A percentile compares a stretch with the other conserved stretches of the same genome.
Conservation (phyloP, 2,113 vertebrate species). For the Poecilia latipinna region DNA sequence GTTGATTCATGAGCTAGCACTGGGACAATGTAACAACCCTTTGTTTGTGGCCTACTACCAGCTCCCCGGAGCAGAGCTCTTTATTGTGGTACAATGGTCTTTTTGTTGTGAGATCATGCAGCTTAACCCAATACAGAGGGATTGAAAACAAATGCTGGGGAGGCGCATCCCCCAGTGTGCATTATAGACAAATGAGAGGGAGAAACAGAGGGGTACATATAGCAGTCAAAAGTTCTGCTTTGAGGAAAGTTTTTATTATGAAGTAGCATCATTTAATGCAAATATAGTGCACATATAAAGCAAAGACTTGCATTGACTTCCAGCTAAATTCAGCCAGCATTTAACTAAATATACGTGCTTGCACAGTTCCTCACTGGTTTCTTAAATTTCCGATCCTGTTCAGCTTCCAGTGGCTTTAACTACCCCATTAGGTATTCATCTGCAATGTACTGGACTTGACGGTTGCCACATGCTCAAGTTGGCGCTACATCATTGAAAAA, state of each 20-base stretch:
- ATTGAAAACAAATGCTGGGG: conserved; percentile 68
- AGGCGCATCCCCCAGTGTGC: conserved; percentile 34
- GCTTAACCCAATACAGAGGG: conserved; percentile 60
- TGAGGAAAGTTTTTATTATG: conserved; percentile 9
- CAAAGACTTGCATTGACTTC: neutral
- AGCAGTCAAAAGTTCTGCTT: conserved; percentile 1
- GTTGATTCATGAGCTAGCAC: conserved; percentile 61
- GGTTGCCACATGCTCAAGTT: conserved; percentile 20
- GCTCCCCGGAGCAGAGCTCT: conserved; percentile 66
- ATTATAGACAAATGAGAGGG: conserved; percentile 8
- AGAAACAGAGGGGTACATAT: conserved; percentile 16
- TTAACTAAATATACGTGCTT: neutral
- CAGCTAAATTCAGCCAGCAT: conserved; percentile 8
- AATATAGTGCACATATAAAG: neutral
- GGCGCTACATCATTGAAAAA: conserved; percentile 30
- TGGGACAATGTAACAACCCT: conserved; percentile 70
- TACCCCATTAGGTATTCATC: neutral
- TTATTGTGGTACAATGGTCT: conserved; percentile 67
- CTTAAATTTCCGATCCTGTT: conserved; percentile 13
- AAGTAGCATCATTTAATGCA: conserved; percentile 12
- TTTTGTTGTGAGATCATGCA: conserved; percentile 70
- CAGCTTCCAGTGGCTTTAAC: conserved; percentile 12
- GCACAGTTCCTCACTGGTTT: neutral
- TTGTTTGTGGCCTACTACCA: conserved; percentile 74
- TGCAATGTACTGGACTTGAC: conserved; percentile 10